These are phyloP conservation scores for Monopterus albus DNA, from an alignment of 2,113 vertebrate genomes.

Conservation along the genomic window DNA sequence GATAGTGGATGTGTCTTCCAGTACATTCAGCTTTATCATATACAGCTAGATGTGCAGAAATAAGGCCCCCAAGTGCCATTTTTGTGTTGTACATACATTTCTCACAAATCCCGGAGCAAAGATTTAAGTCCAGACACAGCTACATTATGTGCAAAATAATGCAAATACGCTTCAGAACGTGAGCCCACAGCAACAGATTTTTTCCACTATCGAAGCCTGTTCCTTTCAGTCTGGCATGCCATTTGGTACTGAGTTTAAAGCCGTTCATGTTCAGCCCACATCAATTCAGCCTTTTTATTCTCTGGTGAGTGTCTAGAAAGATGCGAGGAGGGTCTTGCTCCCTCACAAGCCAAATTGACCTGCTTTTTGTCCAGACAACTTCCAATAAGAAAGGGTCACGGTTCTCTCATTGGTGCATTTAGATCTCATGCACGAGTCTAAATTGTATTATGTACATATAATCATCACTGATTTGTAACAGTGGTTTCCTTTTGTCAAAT, in stretches of 20 bases:
- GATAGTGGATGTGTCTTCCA: too few species aligned
- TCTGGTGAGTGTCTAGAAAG: conserved; percentile 23
- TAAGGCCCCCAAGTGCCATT: background rate
- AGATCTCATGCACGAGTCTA: conserved; percentile 3
- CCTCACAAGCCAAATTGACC: conserved; percentile 41
- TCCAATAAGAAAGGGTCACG: conserved; percentile 27
- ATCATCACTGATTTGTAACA: background rate
- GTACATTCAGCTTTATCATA: background rate
- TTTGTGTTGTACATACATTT: background rate
- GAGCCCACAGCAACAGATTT: background rate
- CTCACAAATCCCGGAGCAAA: background rate
- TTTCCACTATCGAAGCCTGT: conserved; percentile 14
- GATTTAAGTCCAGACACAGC: background rate
- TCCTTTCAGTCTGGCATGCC: conserved; percentile 18
- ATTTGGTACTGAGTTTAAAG: conserved; percentile 38
- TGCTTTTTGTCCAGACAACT: conserved; percentile 38
- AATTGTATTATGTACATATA: too few species aligned
- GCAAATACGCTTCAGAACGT: background rate
- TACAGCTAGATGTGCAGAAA: background rate
- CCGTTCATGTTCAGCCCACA: conserved; percentile 34
- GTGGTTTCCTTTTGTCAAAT: background rate
- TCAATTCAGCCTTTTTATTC: conserved; percentile 23
- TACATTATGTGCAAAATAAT: conserved; percentile 7
- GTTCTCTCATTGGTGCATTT: conserved; percentile 15
- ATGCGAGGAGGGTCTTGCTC: conserved; percentile 49